phyloP scores from a whole-genome alignment of 2,797 vertebrate genomes.

The Monodelphis domestica region DNA sequence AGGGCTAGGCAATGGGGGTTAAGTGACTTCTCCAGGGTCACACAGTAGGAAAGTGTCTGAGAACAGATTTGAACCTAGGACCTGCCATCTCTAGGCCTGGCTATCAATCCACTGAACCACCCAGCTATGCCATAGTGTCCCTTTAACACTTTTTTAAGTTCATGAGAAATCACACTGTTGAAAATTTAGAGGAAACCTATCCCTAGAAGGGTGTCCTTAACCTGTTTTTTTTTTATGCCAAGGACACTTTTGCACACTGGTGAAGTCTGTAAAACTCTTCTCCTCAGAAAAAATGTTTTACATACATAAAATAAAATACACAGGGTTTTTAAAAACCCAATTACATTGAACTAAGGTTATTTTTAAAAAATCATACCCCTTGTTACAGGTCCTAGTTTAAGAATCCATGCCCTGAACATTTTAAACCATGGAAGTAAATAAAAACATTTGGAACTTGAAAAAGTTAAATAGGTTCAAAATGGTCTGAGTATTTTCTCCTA shows the following conservation, averaged over 20 bases:
- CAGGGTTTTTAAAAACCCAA: not conserved
- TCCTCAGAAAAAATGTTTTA: not conserved
- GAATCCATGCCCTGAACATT: slow-evolving; percentile 41
- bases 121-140: no score
- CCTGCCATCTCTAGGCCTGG: no score
- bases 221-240: not conserved
- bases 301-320: not conserved
- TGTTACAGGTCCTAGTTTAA: not conserved
- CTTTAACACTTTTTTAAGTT: not conserved
- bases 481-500: slow-evolving; percentile 71
- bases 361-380: not conserved
- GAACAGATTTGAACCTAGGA: no score
- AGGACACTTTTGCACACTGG: not conserved
- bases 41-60: no score
- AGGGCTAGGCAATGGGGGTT: no score
- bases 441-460: slow-evolving; percentile 69
- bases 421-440: slow-evolving; percentile 71
- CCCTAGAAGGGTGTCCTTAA: not conserved
- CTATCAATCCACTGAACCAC: no score
- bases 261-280: not conserved
- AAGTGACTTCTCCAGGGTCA: no score
- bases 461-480: slow-evolving; percentile 74
- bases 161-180: not conserved
- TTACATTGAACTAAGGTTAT: not conserved
- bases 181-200: not conserved